Evolutionary conservation across 2,888 invertebrate species (phyloP), one percentile per base, ranked within the genome.

Genomic region (Cheilosia vulpina): DNA sequence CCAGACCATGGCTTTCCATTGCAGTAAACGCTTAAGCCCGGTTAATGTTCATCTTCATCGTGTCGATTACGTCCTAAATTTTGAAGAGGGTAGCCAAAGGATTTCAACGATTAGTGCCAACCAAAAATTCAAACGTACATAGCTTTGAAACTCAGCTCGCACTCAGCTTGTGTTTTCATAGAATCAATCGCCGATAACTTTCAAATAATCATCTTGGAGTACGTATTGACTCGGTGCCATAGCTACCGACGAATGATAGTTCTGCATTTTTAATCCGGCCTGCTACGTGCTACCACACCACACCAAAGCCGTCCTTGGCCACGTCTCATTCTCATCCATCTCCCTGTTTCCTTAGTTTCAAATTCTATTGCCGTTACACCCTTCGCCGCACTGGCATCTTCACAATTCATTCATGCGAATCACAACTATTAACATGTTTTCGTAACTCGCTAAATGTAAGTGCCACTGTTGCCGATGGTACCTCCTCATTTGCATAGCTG

Each of bases 371-470:
- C 60, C 66, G 47, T 53, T 77, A 19, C 31, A 58, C 47, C 58
- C 76, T 53, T 27, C 27, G 45, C 66, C 19, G 31, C 47, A 55
- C 55, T 76, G 72, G 31, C 31, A 55, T 71, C 75, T 75, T 79
- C 45, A 41, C 31, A 69, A 60, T 80, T 80, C 84, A 84, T 84
- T 84, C 84, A 75, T 80, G 69, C 80, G 80, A 71, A 71, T 80
- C 79, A 75, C 75, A 80, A 84, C 75, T 80, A 84, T 84, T 71
- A 80, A 80, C 80, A 75, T 84, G 84, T 84, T 84, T 80, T 84
- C 84, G 80, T 75, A 75, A 60, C 80, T 69, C 52, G 75, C 65
- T 80, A 71, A 84, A 84, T 84, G 84, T 75, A 63, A 66, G 69
- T 84, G 80, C 75, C 80, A 75, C 80, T 71, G 84, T 65, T 75